Evolutionary conservation across 2,113 vertebrate genomes (phyloP).

Genomic region (Coracopsis vasa): DNA sequence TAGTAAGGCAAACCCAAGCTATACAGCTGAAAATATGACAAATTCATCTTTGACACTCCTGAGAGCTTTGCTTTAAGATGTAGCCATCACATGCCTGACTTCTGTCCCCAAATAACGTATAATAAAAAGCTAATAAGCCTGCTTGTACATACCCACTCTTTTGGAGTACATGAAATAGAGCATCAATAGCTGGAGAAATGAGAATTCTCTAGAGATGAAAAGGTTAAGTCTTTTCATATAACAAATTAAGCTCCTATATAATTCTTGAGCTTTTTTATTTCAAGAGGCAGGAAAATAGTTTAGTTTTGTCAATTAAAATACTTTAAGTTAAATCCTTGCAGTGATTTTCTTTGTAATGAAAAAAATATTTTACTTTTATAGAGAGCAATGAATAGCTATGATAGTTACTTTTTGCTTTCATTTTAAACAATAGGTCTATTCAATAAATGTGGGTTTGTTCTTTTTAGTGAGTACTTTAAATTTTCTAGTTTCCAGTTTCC

Average conservation of each 20-base stretch:
- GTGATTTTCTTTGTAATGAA: constrained; percentile 1
- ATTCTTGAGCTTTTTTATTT: constrained; percentile 23
- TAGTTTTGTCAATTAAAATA: constrained; percentile 4
- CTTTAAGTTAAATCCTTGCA: background rate
- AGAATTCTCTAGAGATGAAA: constrained; percentile 4
- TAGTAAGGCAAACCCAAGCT: background rate
- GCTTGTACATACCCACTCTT: background rate
- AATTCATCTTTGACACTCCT: background rate
- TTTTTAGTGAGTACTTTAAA: constrained; percentile 16
- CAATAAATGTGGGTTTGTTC: background rate
- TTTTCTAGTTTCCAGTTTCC: constrained; percentile 26
- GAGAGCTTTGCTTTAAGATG: background rate
- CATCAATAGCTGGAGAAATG: background rate
- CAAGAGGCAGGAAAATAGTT: background rate
- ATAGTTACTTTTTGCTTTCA: background rate
- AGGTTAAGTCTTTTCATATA: constrained; percentile 36
- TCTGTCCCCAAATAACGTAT: background rate
- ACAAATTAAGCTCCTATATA: background rate
- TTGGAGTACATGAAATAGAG: background rate
- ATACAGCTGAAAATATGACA: background rate
- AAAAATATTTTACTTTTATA: constrained; percentile 10
- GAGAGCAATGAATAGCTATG: background rate
- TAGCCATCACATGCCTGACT: background rate
- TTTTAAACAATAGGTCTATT: constrained; percentile 46
- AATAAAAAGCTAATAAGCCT: background rate